Conservation (phyloP, 2,113 vertebrate species). For the Ellobius talpinus region DNA sequence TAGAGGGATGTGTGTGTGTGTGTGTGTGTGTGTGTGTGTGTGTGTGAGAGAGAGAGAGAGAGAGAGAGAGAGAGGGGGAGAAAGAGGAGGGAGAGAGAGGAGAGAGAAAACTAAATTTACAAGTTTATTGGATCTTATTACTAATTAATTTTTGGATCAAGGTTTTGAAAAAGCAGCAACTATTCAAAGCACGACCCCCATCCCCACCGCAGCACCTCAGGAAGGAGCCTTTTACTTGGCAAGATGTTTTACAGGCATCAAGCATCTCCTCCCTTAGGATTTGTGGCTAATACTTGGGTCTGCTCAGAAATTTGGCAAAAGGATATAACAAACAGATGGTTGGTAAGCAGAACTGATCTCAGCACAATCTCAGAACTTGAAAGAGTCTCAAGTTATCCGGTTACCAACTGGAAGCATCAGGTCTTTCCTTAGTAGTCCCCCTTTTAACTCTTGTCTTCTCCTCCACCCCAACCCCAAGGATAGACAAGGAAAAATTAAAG, state of each 20-base stretch:
- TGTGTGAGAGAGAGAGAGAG: not conserved
- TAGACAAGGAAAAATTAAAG: not conserved
- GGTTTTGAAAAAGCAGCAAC: not conserved
- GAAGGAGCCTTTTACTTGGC: not conserved
- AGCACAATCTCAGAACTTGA: slow-evolving; percentile 9
- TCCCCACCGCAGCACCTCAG: not conserved
- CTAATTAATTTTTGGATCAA: slow-evolving; percentile 44
- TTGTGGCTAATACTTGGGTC: not conserved
- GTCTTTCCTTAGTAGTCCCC: not conserved
- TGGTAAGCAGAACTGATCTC: slow-evolving; percentile 58
- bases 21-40: no score
- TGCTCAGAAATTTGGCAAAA: slow-evolving; percentile 61
- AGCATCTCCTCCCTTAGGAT: not conserved
- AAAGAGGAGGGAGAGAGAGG: no score
- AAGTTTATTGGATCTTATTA: slow-evolving; percentile 35
- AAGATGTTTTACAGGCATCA: not conserved
- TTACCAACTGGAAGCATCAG: not conserved
- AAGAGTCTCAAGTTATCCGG: not conserved
- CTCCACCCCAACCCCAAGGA: not conserved
- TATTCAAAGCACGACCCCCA: not conserved
- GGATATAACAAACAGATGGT: not conserved
- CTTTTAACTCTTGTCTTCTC: not conserved
- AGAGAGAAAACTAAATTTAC: not conserved
- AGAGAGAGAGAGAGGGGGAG: not conserved
- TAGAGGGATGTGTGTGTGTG: not conserved